Base-by-base conservation (phyloP, 2,113 vertebrate species). In the Piaya cayana region DNA sequence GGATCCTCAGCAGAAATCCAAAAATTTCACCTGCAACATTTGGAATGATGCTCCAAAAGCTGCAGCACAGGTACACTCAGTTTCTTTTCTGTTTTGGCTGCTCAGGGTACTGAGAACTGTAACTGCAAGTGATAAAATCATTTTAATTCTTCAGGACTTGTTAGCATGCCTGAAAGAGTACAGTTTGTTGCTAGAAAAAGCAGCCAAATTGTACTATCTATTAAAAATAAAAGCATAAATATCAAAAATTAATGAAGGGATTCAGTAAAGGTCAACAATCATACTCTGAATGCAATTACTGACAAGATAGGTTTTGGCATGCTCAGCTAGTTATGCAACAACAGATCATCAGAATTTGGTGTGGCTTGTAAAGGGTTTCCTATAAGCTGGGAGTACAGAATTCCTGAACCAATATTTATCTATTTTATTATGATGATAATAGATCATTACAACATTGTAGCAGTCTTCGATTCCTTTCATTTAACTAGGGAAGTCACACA, bases 221-320 rank as follows among this genome's bases (percentile, higher is more conserved):
- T 68, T 56, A 64, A 89, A 87, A 79, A 60, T n/a, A 76, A 87
- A 94, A 88, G 6, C 39, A 65, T 80, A 69, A 91, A 85, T 85
- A 64, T 9, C 18, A 84, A 90, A 76, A 5, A 76, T 55, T 39
- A 69, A 12, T 25, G 30, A 79, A 91, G 15, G 5, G 23, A 68
- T 84, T 70, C 67, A 71, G 20, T 68, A 82, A 79, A 78, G 12
- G 29, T 82, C 70, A 91, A 49, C 8, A 64, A 42, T 30, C 39
- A 64, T 25, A 81, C 4, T 6, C 9, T 15, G 49, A 95, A 91
- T 0, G 0, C 63, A 88, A 76, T 49, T 15, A 16, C 34, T 81
- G 32, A 37, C 34, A 34, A 60, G 22, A 11, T 23, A 56, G n/a
- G 59, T 85, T 72, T 29, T 8, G 5, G 34, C 1, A 1, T 29